phyloP scores from a whole-genome alignment of 2,113 vertebrate genomes.

The Loxodonta africana region DNA sequence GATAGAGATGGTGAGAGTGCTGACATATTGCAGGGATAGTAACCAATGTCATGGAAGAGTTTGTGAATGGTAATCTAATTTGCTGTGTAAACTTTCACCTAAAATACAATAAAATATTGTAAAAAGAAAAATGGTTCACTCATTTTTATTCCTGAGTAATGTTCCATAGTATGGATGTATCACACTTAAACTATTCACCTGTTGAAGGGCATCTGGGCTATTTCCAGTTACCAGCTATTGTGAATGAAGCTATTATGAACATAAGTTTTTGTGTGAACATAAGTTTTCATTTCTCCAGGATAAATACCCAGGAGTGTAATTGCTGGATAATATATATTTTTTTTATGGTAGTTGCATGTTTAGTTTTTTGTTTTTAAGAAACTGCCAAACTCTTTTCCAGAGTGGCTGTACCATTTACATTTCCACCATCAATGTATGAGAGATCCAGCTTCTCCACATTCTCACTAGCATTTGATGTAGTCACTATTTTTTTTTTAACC shows the following conservation, averaged over 20 bases:
- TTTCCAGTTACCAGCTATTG: not conserved
- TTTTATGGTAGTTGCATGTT: not conserved
- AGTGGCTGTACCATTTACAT: too few relatives aligned
- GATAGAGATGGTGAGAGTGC: too few relatives aligned
- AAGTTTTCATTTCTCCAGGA: not conserved
- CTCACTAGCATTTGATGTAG: not conserved
- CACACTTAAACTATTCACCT: not conserved
- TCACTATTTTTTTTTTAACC: not conserved
- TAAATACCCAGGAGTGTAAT: not conserved
- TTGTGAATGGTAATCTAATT: too few relatives aligned
- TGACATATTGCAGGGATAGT: too few relatives aligned
- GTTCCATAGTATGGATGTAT: not conserved
- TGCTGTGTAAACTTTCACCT: too few relatives aligned
- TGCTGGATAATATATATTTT: not conserved
- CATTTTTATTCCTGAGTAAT: not conserved
- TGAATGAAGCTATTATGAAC: not conserved
- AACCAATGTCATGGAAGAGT: too few relatives aligned
- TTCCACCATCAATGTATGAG: not conserved
- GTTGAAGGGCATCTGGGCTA: not conserved
- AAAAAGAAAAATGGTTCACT: not conserved
- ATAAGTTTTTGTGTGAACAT: not conserved
- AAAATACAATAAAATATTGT: too few relatives aligned
- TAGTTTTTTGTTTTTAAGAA: not conserved
- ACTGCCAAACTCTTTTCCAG: not conserved
- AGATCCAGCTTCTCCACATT: not conserved